Percentiles rank a stretch among this genome's conserved stretches.
Conservation (phyloP, 1,140 invertebrate species). For the Drosophila ironensis region DNA sequence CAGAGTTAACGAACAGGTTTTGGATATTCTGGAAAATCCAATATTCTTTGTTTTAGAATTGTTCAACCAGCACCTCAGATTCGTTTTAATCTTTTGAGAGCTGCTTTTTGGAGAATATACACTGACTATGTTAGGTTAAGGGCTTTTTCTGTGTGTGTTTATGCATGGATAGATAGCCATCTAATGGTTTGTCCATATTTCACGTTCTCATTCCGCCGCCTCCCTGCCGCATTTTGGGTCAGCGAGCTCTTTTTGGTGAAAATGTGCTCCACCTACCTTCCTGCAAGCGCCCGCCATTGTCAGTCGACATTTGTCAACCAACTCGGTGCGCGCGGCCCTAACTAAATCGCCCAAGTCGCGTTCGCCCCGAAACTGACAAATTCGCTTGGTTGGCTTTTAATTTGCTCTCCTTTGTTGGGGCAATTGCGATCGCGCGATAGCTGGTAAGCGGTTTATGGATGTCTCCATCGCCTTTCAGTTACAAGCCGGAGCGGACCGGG, state of each 20-base stretch:
- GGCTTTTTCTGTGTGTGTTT: slow-evolving; percentile 4
- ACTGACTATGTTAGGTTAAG: no score
- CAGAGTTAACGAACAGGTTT: no score
- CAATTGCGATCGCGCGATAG: slow-evolving; percentile 39
- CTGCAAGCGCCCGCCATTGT: background rate
- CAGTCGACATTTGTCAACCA: slow-evolving; percentile 28
- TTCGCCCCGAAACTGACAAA: slow-evolving; percentile 35
- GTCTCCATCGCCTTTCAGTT: slow-evolving; percentile 3
- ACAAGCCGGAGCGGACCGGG: background rate
- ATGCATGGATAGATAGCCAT: slow-evolving; percentile 30
- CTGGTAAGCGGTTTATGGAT: slow-evolving; percentile 38
- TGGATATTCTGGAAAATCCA: no score
- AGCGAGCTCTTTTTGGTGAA: slow-evolving; percentile 15
- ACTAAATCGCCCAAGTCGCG: slow-evolving; percentile 12
- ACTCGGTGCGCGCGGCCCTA: background rate
- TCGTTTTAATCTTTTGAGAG: background rate
- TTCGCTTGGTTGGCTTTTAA: slow-evolving; percentile 46
- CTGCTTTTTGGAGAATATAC: background rate
- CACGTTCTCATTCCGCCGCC: slow-evolving; percentile 29
- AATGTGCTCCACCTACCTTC: background rate
- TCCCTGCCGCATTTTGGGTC: slow-evolving; percentile 31
- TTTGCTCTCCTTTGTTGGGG: slow-evolving; percentile 41
- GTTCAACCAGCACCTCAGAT: no score
- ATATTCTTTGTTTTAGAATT: no score
- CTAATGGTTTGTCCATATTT: slow-evolving; percentile 36